A percentile compares a stretch with the other conserved stretches of the same genome.
Conservation (phyloP, 2,113 vertebrate species). For the Phocoena sinus region DNA sequence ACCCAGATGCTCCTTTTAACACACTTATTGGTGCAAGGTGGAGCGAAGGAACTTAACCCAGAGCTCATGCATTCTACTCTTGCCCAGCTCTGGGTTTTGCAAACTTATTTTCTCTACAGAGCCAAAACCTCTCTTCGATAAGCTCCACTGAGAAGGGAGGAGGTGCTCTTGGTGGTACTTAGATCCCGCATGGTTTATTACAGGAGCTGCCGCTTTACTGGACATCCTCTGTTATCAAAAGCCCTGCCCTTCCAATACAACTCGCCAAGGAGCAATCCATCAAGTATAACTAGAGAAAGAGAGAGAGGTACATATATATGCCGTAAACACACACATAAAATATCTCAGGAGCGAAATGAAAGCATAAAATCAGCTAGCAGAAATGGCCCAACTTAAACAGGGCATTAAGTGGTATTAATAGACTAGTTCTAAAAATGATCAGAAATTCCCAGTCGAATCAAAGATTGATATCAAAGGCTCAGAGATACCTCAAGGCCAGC, state of each 20-base stretch:
- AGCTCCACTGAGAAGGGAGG: background rate
- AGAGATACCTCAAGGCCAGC: conserved; percentile 81
- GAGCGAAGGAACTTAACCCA: background rate
- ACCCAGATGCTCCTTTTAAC: background rate
- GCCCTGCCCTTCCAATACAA: background rate
- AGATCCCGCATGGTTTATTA: background rate
- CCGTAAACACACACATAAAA: conserved; percentile 40
- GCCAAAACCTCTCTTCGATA: background rate
- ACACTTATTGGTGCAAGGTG: background rate
- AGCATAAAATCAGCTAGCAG: conserved; percentile 53
- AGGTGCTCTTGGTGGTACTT: background rate
- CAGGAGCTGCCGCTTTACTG: background rate
- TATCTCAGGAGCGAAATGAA: conserved; percentile 51
- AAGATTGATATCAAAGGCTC: conserved; percentile 84
- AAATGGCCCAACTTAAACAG: conserved; percentile 74
- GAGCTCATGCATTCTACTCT: background rate
- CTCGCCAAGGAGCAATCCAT: background rate
- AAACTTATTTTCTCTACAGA: background rate
- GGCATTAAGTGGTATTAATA: conserved; percentile 80
- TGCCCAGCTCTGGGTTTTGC: background rate
- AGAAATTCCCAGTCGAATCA: conserved; percentile 79
- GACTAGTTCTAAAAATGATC: conserved; percentile 78
- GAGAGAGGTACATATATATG: background rate
- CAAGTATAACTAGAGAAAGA: background rate
- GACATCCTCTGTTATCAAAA: background rate